Conservation (phyloP, 2,888 invertebrate species). For the Sphaeridia pumilis region DNA sequence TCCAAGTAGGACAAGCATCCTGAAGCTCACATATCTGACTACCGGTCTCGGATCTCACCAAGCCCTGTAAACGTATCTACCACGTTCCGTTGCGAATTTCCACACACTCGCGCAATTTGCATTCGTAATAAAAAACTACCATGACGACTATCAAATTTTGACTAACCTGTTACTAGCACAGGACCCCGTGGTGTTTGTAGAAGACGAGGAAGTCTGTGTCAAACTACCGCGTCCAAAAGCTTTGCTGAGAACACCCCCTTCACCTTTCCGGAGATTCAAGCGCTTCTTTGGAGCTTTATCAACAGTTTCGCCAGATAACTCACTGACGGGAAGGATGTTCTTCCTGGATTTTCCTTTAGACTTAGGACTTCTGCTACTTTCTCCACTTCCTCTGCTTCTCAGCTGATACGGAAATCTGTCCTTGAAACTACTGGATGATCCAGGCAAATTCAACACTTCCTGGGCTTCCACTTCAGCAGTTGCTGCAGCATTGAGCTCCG, state of each 20-base stretch:
- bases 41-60: too few relatives aligned
- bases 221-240: conserved; percentile 30
- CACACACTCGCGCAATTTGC: too few relatives aligned
- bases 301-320: not conserved
- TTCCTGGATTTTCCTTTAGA: conserved; percentile 17
- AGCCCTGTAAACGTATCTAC: too few relatives aligned
- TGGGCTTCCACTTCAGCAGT: too few relatives aligned
- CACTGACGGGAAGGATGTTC: conserved; percentile 2
- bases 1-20: too few relatives aligned
- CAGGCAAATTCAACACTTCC: conserved; percentile 20
- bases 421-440: conserved; percentile 23
- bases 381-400: conserved; percentile 25
- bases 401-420: conserved; percentile 25
- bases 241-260: conserved; percentile 16
- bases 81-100: too few relatives aligned
- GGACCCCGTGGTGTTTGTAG: conserved; percentile 54
- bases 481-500: conserved; percentile 7
- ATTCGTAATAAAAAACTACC: too few relatives aligned
- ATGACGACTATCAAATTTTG: too few relatives aligned
- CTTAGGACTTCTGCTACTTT: conserved; percentile 6
- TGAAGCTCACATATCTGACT: too few relatives aligned
- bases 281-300: conserved; percentile 25
- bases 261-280: conserved; percentile 12
- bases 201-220: conserved; percentile 26
- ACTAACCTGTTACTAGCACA: conserved; percentile 51